Percentiles rank a stretch among this genome's conserved stretches.
Evolutionary conservation across 2,797 vertebrate species (phyloP).

Genomic region (Melanotaenia nigrans): DNA sequence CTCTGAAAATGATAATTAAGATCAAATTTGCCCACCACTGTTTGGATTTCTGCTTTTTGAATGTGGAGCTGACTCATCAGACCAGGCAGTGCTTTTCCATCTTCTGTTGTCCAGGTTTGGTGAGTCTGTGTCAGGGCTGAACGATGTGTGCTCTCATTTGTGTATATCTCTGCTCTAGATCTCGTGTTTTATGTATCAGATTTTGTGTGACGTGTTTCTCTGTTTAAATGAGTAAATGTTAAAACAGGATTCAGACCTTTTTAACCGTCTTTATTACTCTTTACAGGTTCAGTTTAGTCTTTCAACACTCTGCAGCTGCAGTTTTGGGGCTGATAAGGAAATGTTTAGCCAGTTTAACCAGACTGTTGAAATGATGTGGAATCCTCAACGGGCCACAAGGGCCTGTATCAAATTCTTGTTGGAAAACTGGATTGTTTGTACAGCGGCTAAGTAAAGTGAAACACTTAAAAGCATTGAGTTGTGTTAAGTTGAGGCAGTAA

Average conservation of each 20-base stretch:
- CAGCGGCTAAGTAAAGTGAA: slow-evolving; percentile 46
- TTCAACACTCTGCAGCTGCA: slow-evolving; percentile 51
- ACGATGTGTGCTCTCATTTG: too few species aligned
- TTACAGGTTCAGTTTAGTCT: slow-evolving; percentile 50
- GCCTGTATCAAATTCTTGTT: slow-evolving; percentile 52
- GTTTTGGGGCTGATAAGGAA: slow-evolving; percentile 65
- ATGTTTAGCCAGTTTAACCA: slow-evolving; percentile 62
- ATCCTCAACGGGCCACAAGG: slow-evolving; percentile 44
- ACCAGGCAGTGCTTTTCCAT: too few species aligned
- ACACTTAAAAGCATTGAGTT: slow-evolving; percentile 36
- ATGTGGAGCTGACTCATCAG: too few species aligned
- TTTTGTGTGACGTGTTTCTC: slow-evolving; percentile 48
- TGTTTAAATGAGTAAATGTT: slow-evolving; percentile 47
- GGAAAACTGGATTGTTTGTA: slow-evolving; percentile 66
- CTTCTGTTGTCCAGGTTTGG: too few species aligned
- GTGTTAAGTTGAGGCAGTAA: slow-evolving; percentile 10
- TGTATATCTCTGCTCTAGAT: too few species aligned
- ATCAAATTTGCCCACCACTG: too few species aligned
- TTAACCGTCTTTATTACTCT: slow-evolving; percentile 61
- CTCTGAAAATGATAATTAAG: too few species aligned
- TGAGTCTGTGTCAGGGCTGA: too few species aligned
- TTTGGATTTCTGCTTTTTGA: too few species aligned
- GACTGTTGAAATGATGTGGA: slow-evolving; percentile 73
- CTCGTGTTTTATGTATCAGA: not conserved
- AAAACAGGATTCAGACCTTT: slow-evolving; percentile 30